Evolutionary conservation across 92 coral and sea anemone genomes (phyloP), one percentile per base, ranked within the genome.

Genomic region (Porites rus): DNA sequence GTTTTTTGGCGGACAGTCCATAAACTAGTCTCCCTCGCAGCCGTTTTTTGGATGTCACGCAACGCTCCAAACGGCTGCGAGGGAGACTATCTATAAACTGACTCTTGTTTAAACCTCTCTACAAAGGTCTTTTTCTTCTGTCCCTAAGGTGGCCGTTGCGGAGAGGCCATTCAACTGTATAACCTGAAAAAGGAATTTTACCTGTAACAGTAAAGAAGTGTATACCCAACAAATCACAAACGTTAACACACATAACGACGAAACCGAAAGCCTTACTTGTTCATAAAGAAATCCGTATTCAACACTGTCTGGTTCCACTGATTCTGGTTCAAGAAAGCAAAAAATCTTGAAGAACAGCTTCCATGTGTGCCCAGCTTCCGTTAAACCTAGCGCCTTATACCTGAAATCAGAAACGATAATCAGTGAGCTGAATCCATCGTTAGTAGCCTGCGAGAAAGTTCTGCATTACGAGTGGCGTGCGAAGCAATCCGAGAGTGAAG

Each of bases 281-380:
- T 97, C 99, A 81, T 88, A 97, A n/a, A 97, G 93, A 87, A 97
- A 97, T 72, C 95, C 93, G 46, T 88, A 94, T 78, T 97, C 99
- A n/a, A 95, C 94, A 5, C 93, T 82, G 65, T 97, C 99, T 3
- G 67, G 88, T 14, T 93, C 94, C 46, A 93, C 98, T 72, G 76
- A 92, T 81, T 94, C 96, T 43, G 99, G 98, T 46, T 94, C 92
- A 52, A 97, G 96, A 91, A 88, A 97, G 61, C 99, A 97, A 84
- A 97, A 97, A 16, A 97, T 93, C 84, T 97, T 97, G 90, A 95
- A 97, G 87, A 95, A 97, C 61, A 97, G 87, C 61, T 97, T 96
- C 99, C 99, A 97, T 28, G 91, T 80, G 53, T 87, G 92, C 21
- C 98, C 98, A 43, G 94, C 88, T 69, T 97, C 97, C 1, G 93